These are phyloP conservation scores for Chamaea fasciata DNA, from an alignment of 2,113 vertebrate genomes.

Conservation along the genomic window DNA sequence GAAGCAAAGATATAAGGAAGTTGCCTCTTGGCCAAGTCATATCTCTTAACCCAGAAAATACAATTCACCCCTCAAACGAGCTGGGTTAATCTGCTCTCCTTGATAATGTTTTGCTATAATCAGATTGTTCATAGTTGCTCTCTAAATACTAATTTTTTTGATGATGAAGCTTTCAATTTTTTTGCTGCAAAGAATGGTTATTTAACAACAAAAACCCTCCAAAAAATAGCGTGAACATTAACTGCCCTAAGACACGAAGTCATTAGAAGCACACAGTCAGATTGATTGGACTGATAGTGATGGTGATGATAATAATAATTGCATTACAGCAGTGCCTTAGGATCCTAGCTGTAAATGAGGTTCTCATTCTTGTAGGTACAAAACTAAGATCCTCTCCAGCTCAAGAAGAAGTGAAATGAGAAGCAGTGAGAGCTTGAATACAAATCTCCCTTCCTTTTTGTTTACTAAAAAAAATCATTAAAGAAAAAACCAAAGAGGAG, in stretches of 20 bases:
- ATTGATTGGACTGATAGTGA: conserved; percentile 29
- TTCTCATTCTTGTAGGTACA: background rate
- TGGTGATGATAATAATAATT: conserved; percentile 22
- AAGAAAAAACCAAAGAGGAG: background rate
- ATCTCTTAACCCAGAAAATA: background rate
- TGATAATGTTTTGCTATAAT: background rate
- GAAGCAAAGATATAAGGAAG: background rate
- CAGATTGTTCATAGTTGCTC: background rate
- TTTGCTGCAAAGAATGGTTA: background rate
- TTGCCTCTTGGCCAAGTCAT: background rate
- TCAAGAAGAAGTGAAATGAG: background rate
- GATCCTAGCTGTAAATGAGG: background rate
- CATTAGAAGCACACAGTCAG: conserved; percentile 5
- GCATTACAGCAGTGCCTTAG: conserved; percentile 1
- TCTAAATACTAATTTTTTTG: conserved; percentile 1
- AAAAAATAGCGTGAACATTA: background rate
- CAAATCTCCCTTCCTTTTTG: background rate
- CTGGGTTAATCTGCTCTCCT: background rate
- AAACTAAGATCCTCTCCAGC: background rate
- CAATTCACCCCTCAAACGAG: background rate
- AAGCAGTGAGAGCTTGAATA: background rate
- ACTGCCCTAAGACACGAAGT: background rate
- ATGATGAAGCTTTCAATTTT: conserved; percentile 2
- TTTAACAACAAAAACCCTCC: background rate
- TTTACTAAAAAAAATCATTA: background rate